These are phyloP conservation scores for Actenoides lindsayi DNA, from an alignment of 2,113 vertebrate genomes.

Conservation along the genomic window DNA sequence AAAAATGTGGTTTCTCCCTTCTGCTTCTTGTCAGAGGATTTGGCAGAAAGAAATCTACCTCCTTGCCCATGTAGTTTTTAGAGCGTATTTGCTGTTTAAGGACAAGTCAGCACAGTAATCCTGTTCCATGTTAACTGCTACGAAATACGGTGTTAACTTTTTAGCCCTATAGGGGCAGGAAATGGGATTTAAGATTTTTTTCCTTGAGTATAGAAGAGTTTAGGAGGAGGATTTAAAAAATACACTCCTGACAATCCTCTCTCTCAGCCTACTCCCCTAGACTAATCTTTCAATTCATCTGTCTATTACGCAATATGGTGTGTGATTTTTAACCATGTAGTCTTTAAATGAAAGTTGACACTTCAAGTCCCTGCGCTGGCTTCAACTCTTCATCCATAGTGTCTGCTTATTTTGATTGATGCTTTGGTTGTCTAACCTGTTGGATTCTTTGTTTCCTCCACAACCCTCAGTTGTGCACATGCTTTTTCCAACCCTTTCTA, in stretches of 20 bases:
- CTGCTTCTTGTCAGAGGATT: not conserved
- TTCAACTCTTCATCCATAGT: not conserved
- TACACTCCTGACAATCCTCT: not conserved
- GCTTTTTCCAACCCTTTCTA: not conserved
- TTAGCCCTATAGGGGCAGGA: conserved; percentile 32
- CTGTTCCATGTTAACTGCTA: not conserved
- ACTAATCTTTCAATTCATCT: not conserved
- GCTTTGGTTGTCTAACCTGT: not conserved
- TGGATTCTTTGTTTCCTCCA: not conserved
- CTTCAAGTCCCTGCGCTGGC: not conserved
- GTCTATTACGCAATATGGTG: not conserved
- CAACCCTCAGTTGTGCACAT: not conserved
- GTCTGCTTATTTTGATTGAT: not conserved
- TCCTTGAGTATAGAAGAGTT: not conserved
- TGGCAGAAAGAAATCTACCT: conserved; percentile 9
- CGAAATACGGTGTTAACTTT: conserved; percentile 44
- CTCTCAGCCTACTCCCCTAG: not conserved
- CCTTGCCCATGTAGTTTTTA: not conserved
- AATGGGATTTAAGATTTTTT: conserved; percentile 31
- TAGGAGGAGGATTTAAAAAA: not conserved
- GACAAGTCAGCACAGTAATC: conserved; percentile 40
- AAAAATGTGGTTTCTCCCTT: not conserved
- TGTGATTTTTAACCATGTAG: not conserved
- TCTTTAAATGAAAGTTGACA: not conserved
- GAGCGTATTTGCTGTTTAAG: conserved; percentile 14